Conservation (phyloP, 2,888 invertebrate species). For the Ceramica pisi region DNA sequence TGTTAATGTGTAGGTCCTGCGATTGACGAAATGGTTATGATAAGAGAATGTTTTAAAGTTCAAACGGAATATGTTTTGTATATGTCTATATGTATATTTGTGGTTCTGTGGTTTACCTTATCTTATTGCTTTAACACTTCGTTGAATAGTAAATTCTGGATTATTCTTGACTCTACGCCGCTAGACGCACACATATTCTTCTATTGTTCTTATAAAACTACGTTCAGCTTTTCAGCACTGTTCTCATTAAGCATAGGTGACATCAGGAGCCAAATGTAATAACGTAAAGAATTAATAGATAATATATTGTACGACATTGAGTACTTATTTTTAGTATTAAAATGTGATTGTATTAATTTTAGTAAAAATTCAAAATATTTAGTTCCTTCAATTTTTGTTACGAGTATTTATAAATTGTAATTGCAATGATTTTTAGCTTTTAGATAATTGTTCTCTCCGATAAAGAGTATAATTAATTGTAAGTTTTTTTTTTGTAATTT, state of each 20-base stretch:
- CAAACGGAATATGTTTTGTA: constrained; percentile 67
- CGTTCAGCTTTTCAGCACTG: constrained; percentile 72
- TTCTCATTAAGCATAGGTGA: constrained; percentile 74
- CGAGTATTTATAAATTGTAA: constrained; percentile 87
- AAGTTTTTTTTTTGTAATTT: constrained; percentile 86
- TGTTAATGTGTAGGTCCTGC: constrained; percentile 82
- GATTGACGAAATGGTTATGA: constrained; percentile 75
- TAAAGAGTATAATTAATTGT: constrained; percentile 87
- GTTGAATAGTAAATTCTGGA: constrained; percentile 64
- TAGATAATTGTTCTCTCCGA: constrained; percentile 88
- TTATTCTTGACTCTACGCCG: constrained; percentile 54
- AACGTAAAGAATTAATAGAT: constrained; percentile 83
- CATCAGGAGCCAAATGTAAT: constrained; percentile 89
- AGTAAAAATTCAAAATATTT: constrained; percentile 86
- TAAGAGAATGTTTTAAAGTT: constrained; percentile 68
- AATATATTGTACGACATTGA: constrained; percentile 83
- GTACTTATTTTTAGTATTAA: constrained; percentile 85
- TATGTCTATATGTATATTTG: constrained; percentile 62
- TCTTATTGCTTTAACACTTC: constrained; percentile 62
- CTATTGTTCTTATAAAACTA: constrained; percentile 51
- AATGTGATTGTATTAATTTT: constrained; percentile 85
- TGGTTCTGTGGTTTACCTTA: constrained; percentile 67
- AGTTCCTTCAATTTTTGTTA: constrained; percentile 90
- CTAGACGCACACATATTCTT: constrained; percentile 35
- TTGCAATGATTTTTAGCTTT: constrained; percentile 80